These are phyloP conservation scores for Siphonodentalium dalli DNA, from an alignment of 2,888 invertebrate genomes.

Conservation along the genomic window DNA sequence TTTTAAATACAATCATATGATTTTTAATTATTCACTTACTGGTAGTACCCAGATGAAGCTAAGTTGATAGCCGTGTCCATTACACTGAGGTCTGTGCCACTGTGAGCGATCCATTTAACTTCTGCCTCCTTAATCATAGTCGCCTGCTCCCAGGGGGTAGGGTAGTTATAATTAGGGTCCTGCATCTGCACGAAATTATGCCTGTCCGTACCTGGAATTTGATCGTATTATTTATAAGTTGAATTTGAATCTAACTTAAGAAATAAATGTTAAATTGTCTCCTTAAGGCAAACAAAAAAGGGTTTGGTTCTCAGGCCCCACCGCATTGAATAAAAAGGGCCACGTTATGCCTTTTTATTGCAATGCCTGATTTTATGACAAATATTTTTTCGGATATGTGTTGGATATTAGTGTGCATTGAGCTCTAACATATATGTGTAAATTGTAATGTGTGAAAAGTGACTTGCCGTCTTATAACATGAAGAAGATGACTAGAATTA, in stretches of 20 bases:
- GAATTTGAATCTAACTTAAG: too few relatives aligned
- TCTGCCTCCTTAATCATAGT: constrained; percentile 54
- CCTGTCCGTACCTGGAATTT: constrained; percentile 56
- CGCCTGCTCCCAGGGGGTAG: constrained; percentile 54
- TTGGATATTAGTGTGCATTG: too few relatives aligned
- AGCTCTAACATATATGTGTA: too few relatives aligned
- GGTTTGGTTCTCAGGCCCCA: not conserved
- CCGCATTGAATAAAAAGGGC: not conserved
- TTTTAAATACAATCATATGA: too few relatives aligned
- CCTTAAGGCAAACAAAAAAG: too few relatives aligned
- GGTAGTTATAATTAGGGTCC: constrained; percentile 55
- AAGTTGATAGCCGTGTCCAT: constrained; percentile 56
- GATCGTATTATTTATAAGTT: not conserved
- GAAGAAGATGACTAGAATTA: too few relatives aligned
- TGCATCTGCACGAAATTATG: constrained; percentile 58
- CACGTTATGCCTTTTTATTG: not conserved
- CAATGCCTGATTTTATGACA: too few relatives aligned
- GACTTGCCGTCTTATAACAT: too few relatives aligned
- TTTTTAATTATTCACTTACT: too few relatives aligned
- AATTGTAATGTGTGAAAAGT: too few relatives aligned
- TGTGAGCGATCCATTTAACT: constrained; percentile 53
- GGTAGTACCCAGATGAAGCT: constrained; percentile 61
- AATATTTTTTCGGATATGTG: too few relatives aligned
- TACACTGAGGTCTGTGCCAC: constrained; percentile 34
- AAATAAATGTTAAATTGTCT: too few relatives aligned